Conservation (phyloP, 1,140 invertebrate species). For the Babylonia areolata region DNA sequence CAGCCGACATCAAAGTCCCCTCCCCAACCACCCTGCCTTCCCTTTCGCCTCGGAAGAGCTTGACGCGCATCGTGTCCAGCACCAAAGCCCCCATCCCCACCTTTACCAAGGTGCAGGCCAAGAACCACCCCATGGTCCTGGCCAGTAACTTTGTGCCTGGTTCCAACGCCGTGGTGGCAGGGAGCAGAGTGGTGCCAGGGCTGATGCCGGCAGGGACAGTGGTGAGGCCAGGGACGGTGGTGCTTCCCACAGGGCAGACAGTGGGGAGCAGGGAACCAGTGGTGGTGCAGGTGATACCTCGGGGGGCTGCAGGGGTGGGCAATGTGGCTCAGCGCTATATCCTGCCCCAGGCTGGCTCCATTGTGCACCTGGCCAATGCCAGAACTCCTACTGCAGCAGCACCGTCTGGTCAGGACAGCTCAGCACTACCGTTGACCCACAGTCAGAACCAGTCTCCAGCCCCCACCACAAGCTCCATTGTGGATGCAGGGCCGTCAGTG, state of each 20-base stretch:
- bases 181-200: background rate
- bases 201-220: background rate
- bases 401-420: background rate
- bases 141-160: background rate
- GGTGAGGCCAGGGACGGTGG: background rate
- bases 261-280: slow-evolving; percentile 42
- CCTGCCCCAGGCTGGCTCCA: background rate
- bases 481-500: background rate
- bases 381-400: background rate
- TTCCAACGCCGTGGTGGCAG: background rate
- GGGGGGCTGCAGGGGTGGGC: slow-evolving; percentile 11
- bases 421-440: background rate
- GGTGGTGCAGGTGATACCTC: slow-evolving; percentile 51
- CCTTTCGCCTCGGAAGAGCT: slow-evolving; percentile 57
- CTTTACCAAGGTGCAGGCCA: slow-evolving; percentile 37
- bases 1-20: slow-evolving; percentile 65
- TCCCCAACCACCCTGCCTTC: slow-evolving; percentile 61
- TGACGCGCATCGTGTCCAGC: slow-evolving; percentile 52
- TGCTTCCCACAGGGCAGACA: background rate
- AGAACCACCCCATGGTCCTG: background rate
- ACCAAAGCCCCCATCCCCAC: slow-evolving; percentile 64
- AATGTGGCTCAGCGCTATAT: background rate
- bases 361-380: background rate
- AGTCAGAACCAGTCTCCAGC: background rate
- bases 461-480: background rate